Base-by-base conservation (phyloP, 2,797 vertebrate genomes). In the Semaprochilodus insignis region DNA sequence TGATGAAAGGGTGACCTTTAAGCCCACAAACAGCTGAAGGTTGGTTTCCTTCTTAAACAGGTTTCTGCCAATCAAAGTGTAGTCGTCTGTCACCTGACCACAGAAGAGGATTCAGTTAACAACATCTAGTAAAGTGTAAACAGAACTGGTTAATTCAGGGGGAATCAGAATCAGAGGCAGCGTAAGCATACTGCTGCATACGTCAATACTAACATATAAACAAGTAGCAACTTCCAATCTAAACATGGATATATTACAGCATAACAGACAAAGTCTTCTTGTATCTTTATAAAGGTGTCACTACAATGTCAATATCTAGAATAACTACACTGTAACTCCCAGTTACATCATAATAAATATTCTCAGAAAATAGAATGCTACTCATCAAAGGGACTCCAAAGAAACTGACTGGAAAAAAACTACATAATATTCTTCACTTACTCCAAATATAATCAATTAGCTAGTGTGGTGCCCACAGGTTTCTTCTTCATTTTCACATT, bases 21-120 rank as follows among this genome's bases (percentile, higher is more conserved):
- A 93, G 57, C 98, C 98, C 90, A 98, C 93, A 40, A 99, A 99
- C 57, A 98, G 95, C 91, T 99, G 98, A 78, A 99, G 96, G 94
- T 99, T 99, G 69, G 98, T 99, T 91, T 99, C 98, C 89, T 99
- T 99, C 92, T 99, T 99, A 91, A 99, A 99, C 80, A 99, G 91
- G 0, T 94, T 98, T 70, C 97, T 97, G 76, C 98, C 98, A 19
- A 99, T 99, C 88, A 99, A 95, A 0, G 94, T 96, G 91, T 96
- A 96, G 91, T 99, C 97, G 1, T 99, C 97, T 2, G 96, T 96
- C 81, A 96, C 95, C 98, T 99, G 92, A 72, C 85, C 82, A 84
- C 34, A 79, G 78, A 69, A 78, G 2, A 48, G 10, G 88, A 94
- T 88, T 31, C 87, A 93, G 93, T 94, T 52, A 13, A 25, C 19